Percentiles rank a stretch among this genome's conserved stretches.
phyloP scores from a whole-genome alignment of 2,797 vertebrate genomes.

The Bovichtus variegatus region DNA sequence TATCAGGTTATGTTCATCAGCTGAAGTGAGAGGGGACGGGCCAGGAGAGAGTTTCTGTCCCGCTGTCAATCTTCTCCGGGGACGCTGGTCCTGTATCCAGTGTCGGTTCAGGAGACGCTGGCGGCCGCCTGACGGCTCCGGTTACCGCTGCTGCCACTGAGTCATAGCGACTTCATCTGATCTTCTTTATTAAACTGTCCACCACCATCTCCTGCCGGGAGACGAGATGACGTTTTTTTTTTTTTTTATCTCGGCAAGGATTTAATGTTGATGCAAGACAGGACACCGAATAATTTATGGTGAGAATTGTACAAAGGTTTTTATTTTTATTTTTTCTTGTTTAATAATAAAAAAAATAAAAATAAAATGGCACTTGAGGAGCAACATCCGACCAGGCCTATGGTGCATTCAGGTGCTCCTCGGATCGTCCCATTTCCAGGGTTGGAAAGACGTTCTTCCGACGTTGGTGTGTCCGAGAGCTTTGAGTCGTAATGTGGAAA shows the following conservation, averaged over 20 bases:
- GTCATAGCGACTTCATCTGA: slow-evolving; percentile 51
- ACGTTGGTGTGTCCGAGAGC: no score
- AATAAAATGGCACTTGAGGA: no score
- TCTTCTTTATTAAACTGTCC: slow-evolving; percentile 48
- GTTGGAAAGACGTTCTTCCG: no score
- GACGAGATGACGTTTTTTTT: slow-evolving; percentile 11
- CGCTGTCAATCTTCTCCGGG: slow-evolving; percentile 35
- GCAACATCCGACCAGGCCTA: no score
- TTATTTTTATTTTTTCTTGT: no score
- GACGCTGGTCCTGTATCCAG: slow-evolving; percentile 46
- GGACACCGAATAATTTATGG: slow-evolving; percentile 8
- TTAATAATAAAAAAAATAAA: not conserved
- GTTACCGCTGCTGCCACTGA: slow-evolving; percentile 51
- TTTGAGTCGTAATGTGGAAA: no score
- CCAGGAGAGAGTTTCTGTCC: slow-evolving; percentile 50
- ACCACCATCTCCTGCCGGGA: not conserved
- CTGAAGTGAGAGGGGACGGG: slow-evolving; percentile 56
- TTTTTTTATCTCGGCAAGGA: not conserved
- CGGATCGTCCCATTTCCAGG: no score
- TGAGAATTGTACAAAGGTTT: not conserved
- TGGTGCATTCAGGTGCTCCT: no score
- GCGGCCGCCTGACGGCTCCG: slow-evolving; percentile 44
- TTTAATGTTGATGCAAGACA: not conserved
- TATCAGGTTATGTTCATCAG: slow-evolving; percentile 77
- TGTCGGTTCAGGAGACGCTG: slow-evolving; percentile 58